Evolutionary conservation across 2,113 vertebrate species (phyloP), one percentile per base, ranked within the genome.

Genomic region (Saguinus imperator): DNA sequence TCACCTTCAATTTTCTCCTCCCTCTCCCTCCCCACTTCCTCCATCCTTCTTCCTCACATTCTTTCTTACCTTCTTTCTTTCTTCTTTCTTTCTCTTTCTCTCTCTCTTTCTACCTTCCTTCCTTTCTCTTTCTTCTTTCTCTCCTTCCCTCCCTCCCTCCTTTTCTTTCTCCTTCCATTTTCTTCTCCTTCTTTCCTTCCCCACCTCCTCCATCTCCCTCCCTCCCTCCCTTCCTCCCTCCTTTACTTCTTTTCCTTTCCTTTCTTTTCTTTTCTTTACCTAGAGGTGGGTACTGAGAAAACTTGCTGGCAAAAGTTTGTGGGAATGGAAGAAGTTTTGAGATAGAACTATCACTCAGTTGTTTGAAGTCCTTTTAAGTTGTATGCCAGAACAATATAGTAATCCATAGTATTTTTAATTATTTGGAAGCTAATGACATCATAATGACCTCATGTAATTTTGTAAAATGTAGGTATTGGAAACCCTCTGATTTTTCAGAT

Each of bases 401-500:
- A 72, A 89, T 57, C 27, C 76, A 64, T 43, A 84, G 72, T 82
- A 79, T 86, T 94, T 85, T 80, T 50, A 64, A 70, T 83, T 87
- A 57, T 52, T 82, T 87, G 83, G 75, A 40, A 52, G 48, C 17
- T 45, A 10, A 68, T 95, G 68, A 93, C 75, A 27, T 90, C 45
- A 81, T 66, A 79, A 64, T 93, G 43, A 83, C 13, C 37, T 50
- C 29, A 80, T 48, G 25, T 72, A 66, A 48, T 86, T 96, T 96
- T 86, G 29, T 50, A 96, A 82, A 94, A 85, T 52, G 12, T 37
- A 91, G 82, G 50, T 12, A 80, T 68, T 76, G 68, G 40, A 96
- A 96, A 84, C 9, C 18, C 43, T 85, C 43, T 95, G 43, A 61
- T 96, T 79, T 89, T 27, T 14, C 81, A 90, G 37, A 55, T 91